Evolutionary conservation across 2,113 vertebrate genomes (phyloP).

Genomic region (Sphyrna mokarran): DNA sequence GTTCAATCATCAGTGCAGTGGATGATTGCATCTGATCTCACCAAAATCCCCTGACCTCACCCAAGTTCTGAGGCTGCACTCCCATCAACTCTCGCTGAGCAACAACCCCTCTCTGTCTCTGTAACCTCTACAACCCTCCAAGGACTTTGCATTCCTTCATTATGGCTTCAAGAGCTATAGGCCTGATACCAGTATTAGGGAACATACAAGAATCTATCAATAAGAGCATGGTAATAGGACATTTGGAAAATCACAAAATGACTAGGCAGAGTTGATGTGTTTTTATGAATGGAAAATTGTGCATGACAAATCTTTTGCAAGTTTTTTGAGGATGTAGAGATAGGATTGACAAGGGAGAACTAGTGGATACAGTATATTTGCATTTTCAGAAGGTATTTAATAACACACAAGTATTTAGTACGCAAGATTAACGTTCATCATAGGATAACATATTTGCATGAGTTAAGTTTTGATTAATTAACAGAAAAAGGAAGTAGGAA

Average conservation of each 20-base stretch:
- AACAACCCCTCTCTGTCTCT: background rate
- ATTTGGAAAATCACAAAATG: background rate
- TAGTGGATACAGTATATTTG: too few relatives aligned
- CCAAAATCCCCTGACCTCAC: background rate
- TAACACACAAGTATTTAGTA: too few relatives aligned
- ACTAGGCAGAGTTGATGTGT: too few relatives aligned
- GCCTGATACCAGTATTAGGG: background rate
- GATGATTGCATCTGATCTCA: background rate
- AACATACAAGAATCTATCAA: background rate
- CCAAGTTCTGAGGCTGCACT: background rate
- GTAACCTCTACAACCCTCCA: background rate
- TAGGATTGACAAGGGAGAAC: too few relatives aligned
- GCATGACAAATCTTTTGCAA: too few relatives aligned
- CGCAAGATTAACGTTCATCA: too few relatives aligned
- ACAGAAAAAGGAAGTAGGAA: too few relatives aligned
- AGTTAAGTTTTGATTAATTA: too few relatives aligned
- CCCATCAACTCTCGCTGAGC: background rate
- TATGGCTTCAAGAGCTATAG: background rate
- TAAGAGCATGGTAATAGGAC: background rate
- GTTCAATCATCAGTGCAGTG: background rate
- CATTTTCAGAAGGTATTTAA: too few relatives aligned
- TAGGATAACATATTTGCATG: too few relatives aligned
- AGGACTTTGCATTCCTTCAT: background rate
- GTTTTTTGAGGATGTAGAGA: too few relatives aligned
- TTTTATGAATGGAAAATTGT: too few relatives aligned